Evolutionary conservation across 2,888 invertebrate genomes (phyloP).

Genomic region (Xanthorhoe designata): DNA sequence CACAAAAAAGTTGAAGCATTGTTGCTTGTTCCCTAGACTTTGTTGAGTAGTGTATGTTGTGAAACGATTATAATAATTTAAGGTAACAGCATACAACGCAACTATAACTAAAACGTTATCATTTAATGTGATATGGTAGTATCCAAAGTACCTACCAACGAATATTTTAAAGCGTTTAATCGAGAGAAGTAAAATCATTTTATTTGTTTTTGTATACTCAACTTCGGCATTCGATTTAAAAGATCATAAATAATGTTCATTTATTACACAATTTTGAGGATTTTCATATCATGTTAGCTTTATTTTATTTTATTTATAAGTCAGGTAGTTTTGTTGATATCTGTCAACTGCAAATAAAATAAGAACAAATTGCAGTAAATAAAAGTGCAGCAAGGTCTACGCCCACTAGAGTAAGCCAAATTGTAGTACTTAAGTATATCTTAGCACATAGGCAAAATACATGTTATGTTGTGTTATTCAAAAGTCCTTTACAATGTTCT

Average conservation of each 20-base stretch:
- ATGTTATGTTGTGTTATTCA: not conserved
- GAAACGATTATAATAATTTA: not conserved
- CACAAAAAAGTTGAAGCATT: no score
- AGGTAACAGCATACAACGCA: not conserved
- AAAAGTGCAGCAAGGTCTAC: conserved; percentile 18
- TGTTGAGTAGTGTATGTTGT: no score
- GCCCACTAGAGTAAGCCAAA: conserved; percentile 45
- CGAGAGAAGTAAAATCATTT: conserved; percentile 30
- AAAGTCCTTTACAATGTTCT: not conserved
- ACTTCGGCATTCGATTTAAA: conserved; percentile 49
- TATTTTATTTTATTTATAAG: conserved; percentile 43
- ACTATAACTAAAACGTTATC: not conserved
- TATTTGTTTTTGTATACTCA: conserved; percentile 46
- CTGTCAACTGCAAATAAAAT: conserved; percentile 34
- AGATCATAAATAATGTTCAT: conserved; percentile 52
- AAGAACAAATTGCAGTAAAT: conserved; percentile 33
- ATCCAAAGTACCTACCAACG: not conserved
- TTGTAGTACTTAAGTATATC: not conserved
- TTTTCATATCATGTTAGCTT: conserved; percentile 48
- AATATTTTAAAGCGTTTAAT: conserved; percentile 5
- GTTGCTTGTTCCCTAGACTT: no score
- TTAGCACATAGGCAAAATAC: not conserved
- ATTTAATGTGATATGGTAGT: not conserved
- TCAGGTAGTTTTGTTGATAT: conserved; percentile 33
- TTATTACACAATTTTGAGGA: conserved; percentile 51